Evolutionary conservation across 2,113 vertebrate species (phyloP).

Genomic region (Agapornis roseicollis): DNA sequence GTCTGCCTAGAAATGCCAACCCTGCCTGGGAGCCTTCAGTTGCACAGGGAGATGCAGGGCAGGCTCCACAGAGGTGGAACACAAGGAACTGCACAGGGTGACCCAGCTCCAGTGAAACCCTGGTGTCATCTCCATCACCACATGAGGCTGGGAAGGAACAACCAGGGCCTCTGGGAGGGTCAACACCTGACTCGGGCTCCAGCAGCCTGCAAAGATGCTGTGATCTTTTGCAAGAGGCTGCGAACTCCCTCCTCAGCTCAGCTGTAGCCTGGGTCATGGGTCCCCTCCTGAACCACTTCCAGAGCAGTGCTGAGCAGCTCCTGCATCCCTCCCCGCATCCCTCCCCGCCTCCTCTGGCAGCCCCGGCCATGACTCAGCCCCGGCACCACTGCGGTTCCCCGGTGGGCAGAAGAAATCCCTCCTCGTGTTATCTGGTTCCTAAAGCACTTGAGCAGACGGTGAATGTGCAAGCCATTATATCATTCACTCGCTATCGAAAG

Average conservation of each 20-base stretch:
- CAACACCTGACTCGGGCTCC: accelerated
- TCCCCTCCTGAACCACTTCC: neutral
- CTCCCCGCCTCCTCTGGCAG: accelerated
- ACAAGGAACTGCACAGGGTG: neutral
- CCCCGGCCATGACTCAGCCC: neutral
- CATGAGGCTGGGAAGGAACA: accelerated
- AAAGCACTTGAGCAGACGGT: conserved; percentile 37
- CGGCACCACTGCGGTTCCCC: neutral
- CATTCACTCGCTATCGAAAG: conserved; percentile 41
- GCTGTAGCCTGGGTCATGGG: neutral
- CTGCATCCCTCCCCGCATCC: neutral
- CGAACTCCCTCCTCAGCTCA: neutral
- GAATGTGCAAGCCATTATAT: conserved; percentile 5
- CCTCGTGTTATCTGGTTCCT: neutral
- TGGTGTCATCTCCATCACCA: neutral
- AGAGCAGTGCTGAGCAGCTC: accelerated
- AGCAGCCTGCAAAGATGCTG: neutral
- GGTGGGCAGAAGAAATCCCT: neutral
- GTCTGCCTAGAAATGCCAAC: neutral
- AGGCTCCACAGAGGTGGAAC: neutral
- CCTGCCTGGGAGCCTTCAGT: neutral
- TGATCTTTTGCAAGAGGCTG: neutral
- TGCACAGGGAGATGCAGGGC: neutral
- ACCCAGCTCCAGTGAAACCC: neutral
- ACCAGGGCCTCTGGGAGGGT: neutral